Percentiles rank a stretch among this genome's conserved stretches.
These are phyloP conservation scores for Magallana angulata DNA, from an alignment of 1,140 invertebrate species.

Conservation along the genomic window DNA sequence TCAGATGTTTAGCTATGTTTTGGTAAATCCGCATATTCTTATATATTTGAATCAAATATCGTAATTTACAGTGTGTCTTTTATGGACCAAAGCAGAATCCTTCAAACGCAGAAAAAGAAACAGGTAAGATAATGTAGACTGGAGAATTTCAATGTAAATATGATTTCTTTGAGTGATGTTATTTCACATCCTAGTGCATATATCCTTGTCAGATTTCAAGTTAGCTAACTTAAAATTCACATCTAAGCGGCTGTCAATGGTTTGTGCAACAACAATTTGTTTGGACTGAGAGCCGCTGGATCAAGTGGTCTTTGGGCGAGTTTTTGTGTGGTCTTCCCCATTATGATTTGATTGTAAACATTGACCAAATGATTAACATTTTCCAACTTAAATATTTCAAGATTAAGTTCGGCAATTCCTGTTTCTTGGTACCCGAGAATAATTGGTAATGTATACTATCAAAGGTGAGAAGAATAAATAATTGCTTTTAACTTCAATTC, in stretches of 20 bases:
- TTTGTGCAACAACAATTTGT: background rate
- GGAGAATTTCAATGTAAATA: background rate
- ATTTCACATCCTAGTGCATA: conserved; percentile 1
- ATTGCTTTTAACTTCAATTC: background rate
- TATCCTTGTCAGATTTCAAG: background rate
- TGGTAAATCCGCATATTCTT: too few relatives aligned
- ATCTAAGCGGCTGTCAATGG: background rate
- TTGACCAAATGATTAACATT: conserved; percentile 21
- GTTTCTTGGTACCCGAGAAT: conserved; percentile 1
- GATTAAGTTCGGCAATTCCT: background rate
- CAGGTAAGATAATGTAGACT: background rate
- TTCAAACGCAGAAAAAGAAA: too few relatives aligned
- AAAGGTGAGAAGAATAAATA: conserved; percentile 33
- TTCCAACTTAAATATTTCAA: conserved; percentile 26
- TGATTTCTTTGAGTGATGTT: background rate
- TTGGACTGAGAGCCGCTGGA: background rate
- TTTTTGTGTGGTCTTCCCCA: conserved; percentile 19
- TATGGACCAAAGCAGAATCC: too few relatives aligned
- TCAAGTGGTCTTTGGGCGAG: conserved; percentile 29
- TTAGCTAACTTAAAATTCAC: background rate
- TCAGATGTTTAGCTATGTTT: too few relatives aligned
- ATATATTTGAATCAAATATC: too few relatives aligned
- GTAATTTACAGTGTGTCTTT: too few relatives aligned
- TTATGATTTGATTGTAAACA: conserved; percentile 4
- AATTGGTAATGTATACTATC: conserved; percentile 36